Evolutionary conservation across 2,797 vertebrate genomes (phyloP), one percentile per base, ranked within the genome.

Genomic region (Xenopus petersii): DNA sequence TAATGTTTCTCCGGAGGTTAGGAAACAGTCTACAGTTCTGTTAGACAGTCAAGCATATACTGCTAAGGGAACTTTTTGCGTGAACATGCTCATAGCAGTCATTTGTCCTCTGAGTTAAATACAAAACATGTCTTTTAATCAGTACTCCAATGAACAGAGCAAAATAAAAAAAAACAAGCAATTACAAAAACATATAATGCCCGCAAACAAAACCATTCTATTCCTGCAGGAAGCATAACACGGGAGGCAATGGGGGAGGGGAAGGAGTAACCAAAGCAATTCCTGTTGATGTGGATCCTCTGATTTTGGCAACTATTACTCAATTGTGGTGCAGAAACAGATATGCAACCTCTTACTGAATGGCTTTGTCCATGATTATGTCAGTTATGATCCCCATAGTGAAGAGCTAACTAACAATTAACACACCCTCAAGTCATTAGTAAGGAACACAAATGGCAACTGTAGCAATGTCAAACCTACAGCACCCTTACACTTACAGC

Each of bases 121-220:
- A 63, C 30, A 56, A 51, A 51, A 51, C 11, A 49, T 49, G 13
- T 49, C 3, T 49, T 11, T 11, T 36, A 36, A 21, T 36, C 33
- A 36, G 6, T 36, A 49, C 48, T 49, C 33, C 54, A 56, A 17
- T 56, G 54, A 17, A 51, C 9, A 56, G 8, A 56, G 21, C 30
- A 33, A 15, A 63, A 12, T 12, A 46, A 16, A 64, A 64, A 16
- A 64, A 64, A 7, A 6, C 62, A 64, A 46, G n/a, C 36, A 9
- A 65, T 62, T 62, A 61, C 63, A 66, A 42, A 24, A 24, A 30
- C 49, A 75, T 26, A 74, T 69, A 75, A 69, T 75, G 73, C 59
- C 73, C 66, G 7, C 15, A 63, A 33, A 51, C 2, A 17, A 59
- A 60, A 1, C 12, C 15, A 15, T 60, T 60, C 1, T 3, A 51